phyloP scores from a whole-genome alignment of 2,797 vertebrate species.

The Glossophaga mutica region DNA sequence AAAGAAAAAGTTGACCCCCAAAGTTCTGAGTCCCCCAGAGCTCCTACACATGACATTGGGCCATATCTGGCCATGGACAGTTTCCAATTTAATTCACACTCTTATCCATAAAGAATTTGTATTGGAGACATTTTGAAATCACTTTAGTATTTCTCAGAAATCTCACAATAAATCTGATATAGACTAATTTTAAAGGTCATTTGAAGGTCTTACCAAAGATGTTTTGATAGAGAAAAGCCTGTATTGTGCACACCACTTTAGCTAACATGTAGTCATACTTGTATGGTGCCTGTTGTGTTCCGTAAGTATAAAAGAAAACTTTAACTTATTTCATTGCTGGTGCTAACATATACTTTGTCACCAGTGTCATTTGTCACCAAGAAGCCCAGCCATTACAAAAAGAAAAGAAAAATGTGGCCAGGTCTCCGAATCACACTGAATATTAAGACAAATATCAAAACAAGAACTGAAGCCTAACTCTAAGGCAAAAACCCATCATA shows the following conservation, averaged over 20 bases:
- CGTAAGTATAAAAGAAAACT: background rate
- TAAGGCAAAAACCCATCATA: background rate
- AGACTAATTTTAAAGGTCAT: background rate
- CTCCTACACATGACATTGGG: background rate
- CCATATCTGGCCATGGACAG: background rate
- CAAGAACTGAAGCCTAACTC: background rate
- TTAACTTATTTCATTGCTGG: background rate
- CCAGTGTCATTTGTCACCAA: background rate
- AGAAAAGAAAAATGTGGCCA: background rate
- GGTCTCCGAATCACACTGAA: background rate
- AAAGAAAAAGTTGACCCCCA: background rate
- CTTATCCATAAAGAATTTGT: background rate
- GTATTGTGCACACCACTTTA: background rate
- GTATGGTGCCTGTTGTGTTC: background rate
- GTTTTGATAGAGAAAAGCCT: background rate
- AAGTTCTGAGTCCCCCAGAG: background rate
- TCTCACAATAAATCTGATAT: background rate
- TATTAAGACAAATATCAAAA: constrained; percentile 33
- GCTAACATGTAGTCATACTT: background rate
- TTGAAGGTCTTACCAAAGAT: background rate
- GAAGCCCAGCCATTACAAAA: background rate
- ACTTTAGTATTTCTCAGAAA: background rate
- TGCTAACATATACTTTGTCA: background rate
- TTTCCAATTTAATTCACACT: background rate
- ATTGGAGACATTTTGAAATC: background rate